Conservation (phyloP, 2,797 vertebrate genomes). For the Rhynchotus rufescens region DNA sequence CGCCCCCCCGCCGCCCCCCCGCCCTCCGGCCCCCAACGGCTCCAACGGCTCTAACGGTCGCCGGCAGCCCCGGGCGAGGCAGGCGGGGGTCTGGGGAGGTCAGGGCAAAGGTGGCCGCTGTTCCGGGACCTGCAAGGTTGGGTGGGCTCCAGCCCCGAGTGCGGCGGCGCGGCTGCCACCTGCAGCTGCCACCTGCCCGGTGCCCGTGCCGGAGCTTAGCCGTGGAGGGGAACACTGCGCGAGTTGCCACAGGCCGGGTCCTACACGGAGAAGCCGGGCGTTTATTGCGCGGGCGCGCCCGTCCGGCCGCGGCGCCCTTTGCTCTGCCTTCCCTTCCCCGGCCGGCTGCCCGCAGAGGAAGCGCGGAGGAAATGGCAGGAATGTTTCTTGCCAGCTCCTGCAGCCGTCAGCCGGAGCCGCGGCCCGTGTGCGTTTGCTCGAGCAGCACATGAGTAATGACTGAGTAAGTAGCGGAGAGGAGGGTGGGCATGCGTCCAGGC, state of each 20-base stretch:
- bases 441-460: neutral
- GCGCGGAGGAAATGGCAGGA: neutral
- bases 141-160: neutral
- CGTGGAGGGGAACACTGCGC: neutral
- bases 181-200: too few relatives aligned
- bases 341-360: neutral
- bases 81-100: too few relatives aligned
- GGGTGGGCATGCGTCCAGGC: neutral
- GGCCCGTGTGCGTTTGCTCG: neutral
- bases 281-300: neutral
- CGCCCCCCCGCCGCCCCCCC: neutral
- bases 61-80: too few relatives aligned
- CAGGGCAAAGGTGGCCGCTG: too few relatives aligned
- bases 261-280: neutral
- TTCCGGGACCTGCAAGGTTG: neutral
- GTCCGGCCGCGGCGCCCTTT: neutral
- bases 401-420: accelerated
- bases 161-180: too few relatives aligned
- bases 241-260: neutral
- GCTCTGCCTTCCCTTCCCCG: neutral
- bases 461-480: accelerated
- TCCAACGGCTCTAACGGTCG: neutral
- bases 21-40: neutral
- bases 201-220: neutral
- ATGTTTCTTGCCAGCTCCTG: accelerated